These are phyloP conservation scores for Protobothrops flavoviridis DNA, from an alignment of 2,113 vertebrate species.

Conservation along the genomic window DNA sequence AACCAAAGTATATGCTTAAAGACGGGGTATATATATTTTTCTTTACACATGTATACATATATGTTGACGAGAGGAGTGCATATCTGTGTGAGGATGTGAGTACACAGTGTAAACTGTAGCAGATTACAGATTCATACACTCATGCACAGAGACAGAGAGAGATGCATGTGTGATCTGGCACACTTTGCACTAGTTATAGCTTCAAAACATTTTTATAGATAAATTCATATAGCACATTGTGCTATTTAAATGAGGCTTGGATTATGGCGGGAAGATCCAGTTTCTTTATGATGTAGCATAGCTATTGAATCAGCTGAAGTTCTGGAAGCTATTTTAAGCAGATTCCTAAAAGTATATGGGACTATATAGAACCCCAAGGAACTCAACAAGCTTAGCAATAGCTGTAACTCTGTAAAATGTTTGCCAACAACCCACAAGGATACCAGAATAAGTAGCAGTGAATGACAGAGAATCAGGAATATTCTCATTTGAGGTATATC, in stretches of 20 bases:
- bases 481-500: background rate
- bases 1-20: background rate
- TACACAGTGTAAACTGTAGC: background rate
- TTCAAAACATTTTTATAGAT: background rate
- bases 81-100: background rate
- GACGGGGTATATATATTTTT: background rate
- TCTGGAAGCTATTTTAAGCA: background rate
- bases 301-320: background rate
- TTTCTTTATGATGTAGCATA: background rate
- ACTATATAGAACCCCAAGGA: background rate
- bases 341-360: background rate
- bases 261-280: background rate
- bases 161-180: background rate
- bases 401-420: background rate
- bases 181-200: background rate
- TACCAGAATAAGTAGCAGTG: background rate
- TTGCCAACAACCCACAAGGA: background rate
- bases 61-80: background rate
- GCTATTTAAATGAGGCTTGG: background rate
- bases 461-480: background rate
- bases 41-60: background rate
- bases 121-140: background rate
- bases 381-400: background rate
- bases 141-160: background rate
- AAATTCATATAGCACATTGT: background rate